These are phyloP conservation scores for Cydia splendana DNA, from an alignment of 1,140 invertebrate species.

Conservation along the genomic window DNA sequence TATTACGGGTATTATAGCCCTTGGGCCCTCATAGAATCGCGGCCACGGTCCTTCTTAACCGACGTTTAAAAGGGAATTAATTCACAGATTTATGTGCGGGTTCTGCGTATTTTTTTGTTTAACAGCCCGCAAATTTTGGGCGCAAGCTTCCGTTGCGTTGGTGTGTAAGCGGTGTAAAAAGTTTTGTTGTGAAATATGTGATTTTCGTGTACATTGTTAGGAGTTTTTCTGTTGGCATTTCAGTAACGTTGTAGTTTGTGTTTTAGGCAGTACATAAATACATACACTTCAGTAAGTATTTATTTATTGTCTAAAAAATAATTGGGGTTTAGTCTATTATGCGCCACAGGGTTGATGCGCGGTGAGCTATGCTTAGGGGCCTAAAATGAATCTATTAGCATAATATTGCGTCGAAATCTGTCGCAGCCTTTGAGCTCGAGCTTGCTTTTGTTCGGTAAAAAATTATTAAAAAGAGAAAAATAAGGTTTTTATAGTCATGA, in stretches of 20 bases:
- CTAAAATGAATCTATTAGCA: too few relatives aligned
- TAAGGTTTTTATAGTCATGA: too few relatives aligned
- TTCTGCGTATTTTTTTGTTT: neutral
- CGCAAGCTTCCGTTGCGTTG: neutral
- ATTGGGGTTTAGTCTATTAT: too few relatives aligned
- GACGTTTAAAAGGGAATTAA: conserved; percentile 10
- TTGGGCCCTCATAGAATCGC: conserved; percentile 7
- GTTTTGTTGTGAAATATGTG: neutral
- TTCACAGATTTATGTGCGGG: conserved; percentile 13
- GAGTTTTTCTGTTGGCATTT: neutral
- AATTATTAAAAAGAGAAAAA: too few relatives aligned
- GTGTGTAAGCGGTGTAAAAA: neutral
- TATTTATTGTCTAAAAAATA: too few relatives aligned
- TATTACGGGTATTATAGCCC: conserved; percentile 5
- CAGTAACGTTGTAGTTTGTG: neutral
- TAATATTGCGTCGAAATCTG: too few relatives aligned
- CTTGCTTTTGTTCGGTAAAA: too few relatives aligned
- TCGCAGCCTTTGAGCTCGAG: too few relatives aligned
- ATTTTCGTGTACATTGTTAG: neutral
- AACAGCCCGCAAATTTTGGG: neutral
- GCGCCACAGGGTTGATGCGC: too few relatives aligned
- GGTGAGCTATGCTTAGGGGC: too few relatives aligned
- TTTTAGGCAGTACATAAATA: too few relatives aligned
- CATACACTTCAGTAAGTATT: too few relatives aligned
- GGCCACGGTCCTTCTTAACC: neutral